phyloP scores from a whole-genome alignment of 2,888 invertebrate genomes.

The Helleia helle region DNA sequence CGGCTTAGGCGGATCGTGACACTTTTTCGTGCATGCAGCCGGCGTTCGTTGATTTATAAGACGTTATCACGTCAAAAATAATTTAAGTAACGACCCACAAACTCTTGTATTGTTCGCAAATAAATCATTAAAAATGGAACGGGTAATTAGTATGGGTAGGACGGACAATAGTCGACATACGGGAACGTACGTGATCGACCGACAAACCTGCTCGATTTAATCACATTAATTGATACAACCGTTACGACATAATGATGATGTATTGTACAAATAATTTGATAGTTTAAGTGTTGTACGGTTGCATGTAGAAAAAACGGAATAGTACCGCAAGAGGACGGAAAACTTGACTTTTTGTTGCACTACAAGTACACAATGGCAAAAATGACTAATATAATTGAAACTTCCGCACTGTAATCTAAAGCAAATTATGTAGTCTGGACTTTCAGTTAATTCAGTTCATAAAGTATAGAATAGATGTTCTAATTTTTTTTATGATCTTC shows the following conservation, averaged over 20 bases:
- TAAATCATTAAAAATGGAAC: constrained; percentile 17
- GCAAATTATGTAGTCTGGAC: constrained; percentile 44
- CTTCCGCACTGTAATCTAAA: constrained; percentile 49
- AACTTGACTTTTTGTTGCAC: constrained; percentile 34
- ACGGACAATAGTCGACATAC: constrained; percentile 30
- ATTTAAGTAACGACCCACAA: too few species aligned
- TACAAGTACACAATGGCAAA: constrained; percentile 40
- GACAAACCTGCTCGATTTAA: constrained; percentile 56
- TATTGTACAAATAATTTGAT: constrained; percentile 66
- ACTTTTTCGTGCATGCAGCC: too few species aligned
- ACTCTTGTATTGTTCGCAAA: too few species aligned
- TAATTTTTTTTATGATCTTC: not conserved
- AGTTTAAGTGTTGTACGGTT: constrained; percentile 47
- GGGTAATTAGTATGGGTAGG: constrained; percentile 19
- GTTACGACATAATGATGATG: constrained; percentile 61
- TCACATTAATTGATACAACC: constrained; percentile 65
- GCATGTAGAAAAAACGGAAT: constrained; percentile 36
- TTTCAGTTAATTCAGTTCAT: constrained; percentile 35
- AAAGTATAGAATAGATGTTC: not conserved
- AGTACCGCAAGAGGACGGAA: constrained; percentile 37
- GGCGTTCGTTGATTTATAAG: too few species aligned
- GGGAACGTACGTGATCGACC: constrained; percentile 56
- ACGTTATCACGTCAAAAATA: too few species aligned
- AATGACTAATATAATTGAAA: constrained; percentile 52
- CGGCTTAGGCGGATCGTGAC: too few species aligned